Base-by-base conservation (phyloP, 2,797 vertebrate genomes). In the Pseudomugil gertrudae region DNA sequence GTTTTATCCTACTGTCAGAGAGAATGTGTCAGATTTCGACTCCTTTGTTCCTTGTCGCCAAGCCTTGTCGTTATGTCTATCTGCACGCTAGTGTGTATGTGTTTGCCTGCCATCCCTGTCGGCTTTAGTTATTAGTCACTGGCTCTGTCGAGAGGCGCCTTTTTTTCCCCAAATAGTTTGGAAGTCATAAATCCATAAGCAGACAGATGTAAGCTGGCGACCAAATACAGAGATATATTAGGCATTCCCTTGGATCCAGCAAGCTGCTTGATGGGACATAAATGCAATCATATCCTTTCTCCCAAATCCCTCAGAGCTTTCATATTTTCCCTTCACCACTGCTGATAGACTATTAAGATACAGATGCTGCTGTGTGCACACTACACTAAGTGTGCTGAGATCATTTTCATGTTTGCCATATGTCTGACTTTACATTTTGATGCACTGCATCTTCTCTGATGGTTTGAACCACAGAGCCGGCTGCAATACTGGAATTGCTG, bases 111-210 rank as follows among this genome's bases (percentile, higher is more conserved):
- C 87, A 87, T 89, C 78, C 83, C 89, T 93, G 92, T 93, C 92
- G 80, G 90, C 90, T 94, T 93, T 93, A 93, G 90, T 92, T 92
- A 93, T 93, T 93, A 93, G 91, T 93, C 92, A 91, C 88, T 89
- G 84, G 82, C 86, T 92, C 87, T 89, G 89, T 90, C 76, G 82
- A 89, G 88, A 90, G 86, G 85, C 79, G 83, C 80, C 73, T 79
- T 79, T 84, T 88, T 78, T 48, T 32, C 26, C 23, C 72, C 65
- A 89, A 91, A 91, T 92, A 88, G 90, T 92, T 94, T 92, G 91
- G 89, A 93, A 92, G 91, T 91, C 86, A 88, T 93, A 93, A 93
- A 93, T 90, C 93, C 92, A 90, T 92, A 93, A 92, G 92, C 91
- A 93, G 92, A 93, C 90, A 92, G 93, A 91, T 92, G 90, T 92